Conservation (phyloP, 2,113 vertebrate genomes). For the Colistium nudipinnis region DNA sequence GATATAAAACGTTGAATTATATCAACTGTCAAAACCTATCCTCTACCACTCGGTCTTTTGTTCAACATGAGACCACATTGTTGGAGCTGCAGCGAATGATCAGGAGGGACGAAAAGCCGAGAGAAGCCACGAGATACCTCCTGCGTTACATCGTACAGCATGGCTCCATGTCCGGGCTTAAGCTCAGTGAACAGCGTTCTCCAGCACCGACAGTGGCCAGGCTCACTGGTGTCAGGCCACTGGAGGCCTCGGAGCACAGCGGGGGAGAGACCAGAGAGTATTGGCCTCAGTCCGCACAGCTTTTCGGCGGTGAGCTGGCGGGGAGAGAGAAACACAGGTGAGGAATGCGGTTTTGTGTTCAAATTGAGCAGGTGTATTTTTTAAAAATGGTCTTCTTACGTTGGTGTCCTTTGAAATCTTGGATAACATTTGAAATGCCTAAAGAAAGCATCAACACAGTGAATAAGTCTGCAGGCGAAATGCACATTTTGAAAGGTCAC, state of each 20-base stretch:
- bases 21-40: background rate
- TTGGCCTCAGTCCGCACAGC: slow-evolving; percentile 81
- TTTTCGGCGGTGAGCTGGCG: slow-evolving; percentile 75
- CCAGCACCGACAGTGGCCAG: slow-evolving; percentile 83
- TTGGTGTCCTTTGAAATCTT: slow-evolving; percentile 80
- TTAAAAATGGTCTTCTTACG: slow-evolving; percentile 77
- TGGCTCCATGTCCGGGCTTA: slow-evolving; percentile 82
- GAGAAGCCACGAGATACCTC: slow-evolving; percentile 76
- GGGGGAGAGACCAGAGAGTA: slow-evolving; percentile 83
- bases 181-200: slow-evolving; percentile 79
- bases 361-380: slow-evolving; percentile 17
- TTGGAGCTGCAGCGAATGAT: background rate
- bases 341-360: background rate
- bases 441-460: slow-evolving; percentile 11
- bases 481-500: background rate
- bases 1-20: background rate
- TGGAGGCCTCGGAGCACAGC: slow-evolving; percentile 77
- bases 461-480: background rate
- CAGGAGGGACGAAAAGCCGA: background rate
- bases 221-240: slow-evolving; percentile 67
- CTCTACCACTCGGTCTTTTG: background rate
- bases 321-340: slow-evolving; percentile 26
- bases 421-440: slow-evolving; percentile 85
- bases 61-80: background rate
- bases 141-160: slow-evolving; percentile 81